Evolutionary conservation across 1,140 invertebrate genomes (phyloP).

Genomic region (Zaprionus camerounensis): DNA sequence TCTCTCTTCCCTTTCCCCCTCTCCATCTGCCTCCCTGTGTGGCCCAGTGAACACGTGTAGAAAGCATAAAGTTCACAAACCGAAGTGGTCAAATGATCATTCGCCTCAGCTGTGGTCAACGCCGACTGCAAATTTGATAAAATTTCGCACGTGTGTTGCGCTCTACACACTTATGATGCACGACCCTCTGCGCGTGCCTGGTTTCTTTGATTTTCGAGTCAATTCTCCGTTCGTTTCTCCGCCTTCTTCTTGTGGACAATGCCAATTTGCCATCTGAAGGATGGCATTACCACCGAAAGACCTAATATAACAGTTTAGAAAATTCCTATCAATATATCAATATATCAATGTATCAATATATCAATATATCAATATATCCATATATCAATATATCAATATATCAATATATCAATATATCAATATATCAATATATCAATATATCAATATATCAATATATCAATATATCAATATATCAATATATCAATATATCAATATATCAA

Average conservation of each 20-base stretch:
- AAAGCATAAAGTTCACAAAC: background rate
- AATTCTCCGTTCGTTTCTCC: background rate
- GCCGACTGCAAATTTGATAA: conserved; percentile 47
- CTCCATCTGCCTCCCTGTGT: background rate
- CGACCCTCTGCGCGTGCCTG: background rate
- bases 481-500: too few relatives aligned
- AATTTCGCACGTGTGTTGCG: conserved; percentile 17
- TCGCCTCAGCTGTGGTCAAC: background rate
- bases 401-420: too few relatives aligned
- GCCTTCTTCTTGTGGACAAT: background rate
- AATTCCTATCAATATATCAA: too few relatives aligned
- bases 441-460: too few relatives aligned
- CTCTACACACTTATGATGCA: background rate
- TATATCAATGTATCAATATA: too few relatives aligned
- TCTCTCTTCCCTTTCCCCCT: background rate
- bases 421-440: too few relatives aligned
- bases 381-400: too few relatives aligned
- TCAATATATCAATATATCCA: too few relatives aligned
- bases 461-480: too few relatives aligned
- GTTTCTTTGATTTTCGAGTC: background rate
- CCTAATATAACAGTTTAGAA: too few relatives aligned
- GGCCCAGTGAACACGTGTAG: background rate
- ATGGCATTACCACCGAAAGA: too few relatives aligned
- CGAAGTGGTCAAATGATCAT: conserved; percentile 3
- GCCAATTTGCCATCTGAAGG: background rate